These are phyloP conservation scores for Mactromeris polynyma DNA, from an alignment of 2,888 invertebrate species.

Conservation along the genomic window DNA sequence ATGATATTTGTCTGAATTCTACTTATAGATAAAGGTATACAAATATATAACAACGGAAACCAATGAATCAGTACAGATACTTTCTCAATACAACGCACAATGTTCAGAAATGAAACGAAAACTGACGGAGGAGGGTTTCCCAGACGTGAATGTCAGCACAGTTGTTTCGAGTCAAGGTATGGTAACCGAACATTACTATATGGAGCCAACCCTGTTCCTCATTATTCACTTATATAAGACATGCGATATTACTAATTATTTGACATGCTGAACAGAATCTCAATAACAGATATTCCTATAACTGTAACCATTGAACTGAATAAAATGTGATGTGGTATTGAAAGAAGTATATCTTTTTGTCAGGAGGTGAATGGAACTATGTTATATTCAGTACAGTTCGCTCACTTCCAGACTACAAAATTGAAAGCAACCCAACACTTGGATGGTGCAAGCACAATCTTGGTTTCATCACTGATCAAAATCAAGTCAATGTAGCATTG, in stretches of 20 bases:
- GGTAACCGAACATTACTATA: not conserved
- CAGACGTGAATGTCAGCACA: conserved; percentile 60
- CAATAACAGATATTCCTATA: no score
- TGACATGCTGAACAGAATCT: no score
- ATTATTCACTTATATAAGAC: no score
- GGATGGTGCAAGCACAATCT: conserved; percentile 83
- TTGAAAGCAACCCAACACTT: conserved; percentile 79
- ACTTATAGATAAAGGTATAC: conserved; percentile 16
- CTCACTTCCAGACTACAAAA: conserved; percentile 80
- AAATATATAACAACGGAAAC: not conserved
- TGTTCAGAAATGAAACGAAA: conserved; percentile 68
- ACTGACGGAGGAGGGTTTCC: conserved; percentile 49
- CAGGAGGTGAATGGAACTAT: conserved; percentile 84
- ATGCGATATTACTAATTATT: no score
- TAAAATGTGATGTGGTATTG: no score
- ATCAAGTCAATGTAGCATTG: conserved; percentile 85
- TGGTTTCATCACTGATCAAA: conserved; percentile 84
- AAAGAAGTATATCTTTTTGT: not conserved
- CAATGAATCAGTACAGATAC: conserved; percentile 23
- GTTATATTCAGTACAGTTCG: conserved; percentile 83
- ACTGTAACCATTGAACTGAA: no score
- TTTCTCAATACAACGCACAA: conserved; percentile 81
- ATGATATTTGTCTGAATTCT: not conserved
- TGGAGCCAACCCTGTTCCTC: no score
- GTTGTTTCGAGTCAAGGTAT: conserved; percentile 76